A percentile compares a stretch with the other conserved stretches of the same genome.
These are phyloP conservation scores for Poeciliopsis gracilis DNA, from an alignment of 2,797 vertebrate genomes.

Conservation along the genomic window DNA sequence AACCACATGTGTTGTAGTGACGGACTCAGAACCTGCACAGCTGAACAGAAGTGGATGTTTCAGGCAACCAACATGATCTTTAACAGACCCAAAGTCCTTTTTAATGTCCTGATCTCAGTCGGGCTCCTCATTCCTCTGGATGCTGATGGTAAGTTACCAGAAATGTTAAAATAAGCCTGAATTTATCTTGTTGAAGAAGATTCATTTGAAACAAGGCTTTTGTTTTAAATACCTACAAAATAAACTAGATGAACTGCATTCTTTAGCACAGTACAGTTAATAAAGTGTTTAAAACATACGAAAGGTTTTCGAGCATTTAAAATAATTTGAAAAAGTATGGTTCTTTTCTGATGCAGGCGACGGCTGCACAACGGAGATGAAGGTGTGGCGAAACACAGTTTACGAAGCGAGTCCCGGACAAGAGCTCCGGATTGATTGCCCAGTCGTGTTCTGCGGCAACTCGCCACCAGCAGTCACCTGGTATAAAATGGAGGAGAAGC, in stretches of 20 bases:
- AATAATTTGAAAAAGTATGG: too few relatives aligned
- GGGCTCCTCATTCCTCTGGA: background rate
- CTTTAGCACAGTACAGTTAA: background rate
- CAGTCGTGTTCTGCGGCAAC: background rate
- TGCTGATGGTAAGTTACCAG: background rate
- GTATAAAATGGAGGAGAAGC: background rate
- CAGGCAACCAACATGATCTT: background rate
- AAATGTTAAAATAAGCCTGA: background rate
- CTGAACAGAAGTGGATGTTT: background rate
- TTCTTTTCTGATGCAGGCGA: background rate
- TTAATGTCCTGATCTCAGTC: background rate
- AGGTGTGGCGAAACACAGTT: background rate
- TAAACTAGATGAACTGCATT: background rate
- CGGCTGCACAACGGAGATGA: background rate
- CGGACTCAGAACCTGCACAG: background rate
- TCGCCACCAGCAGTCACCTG: background rate
- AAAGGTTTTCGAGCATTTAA: background rate
- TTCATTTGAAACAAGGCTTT: background rate
- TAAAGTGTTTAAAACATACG: background rate
- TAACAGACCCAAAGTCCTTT: background rate
- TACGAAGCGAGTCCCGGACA: background rate
- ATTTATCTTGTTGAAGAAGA: too few relatives aligned
- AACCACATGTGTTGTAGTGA: background rate
- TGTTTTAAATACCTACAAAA: background rate
- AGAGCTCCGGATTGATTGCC: slow-evolving; percentile 4